Conservation (phyloP, 2,113 vertebrate species). For the Parus major region DNA sequence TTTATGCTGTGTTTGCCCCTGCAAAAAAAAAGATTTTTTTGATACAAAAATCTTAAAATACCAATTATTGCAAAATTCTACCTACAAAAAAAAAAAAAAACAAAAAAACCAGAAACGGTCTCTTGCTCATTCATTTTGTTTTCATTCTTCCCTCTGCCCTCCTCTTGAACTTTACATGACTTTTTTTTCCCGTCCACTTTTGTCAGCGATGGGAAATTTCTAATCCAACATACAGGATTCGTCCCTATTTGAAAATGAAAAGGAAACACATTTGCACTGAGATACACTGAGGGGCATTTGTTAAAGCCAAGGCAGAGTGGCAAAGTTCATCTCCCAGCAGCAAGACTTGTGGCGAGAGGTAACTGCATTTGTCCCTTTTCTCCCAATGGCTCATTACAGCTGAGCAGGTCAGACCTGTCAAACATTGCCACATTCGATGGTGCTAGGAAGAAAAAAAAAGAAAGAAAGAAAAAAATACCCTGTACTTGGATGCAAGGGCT, state of each 20-base stretch:
- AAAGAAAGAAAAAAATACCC: background rate
- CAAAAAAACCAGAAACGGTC: background rate
- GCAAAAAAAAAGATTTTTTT: background rate
- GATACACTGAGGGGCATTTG: constrained; percentile 59
- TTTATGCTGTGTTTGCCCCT: background rate
- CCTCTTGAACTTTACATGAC: constrained; percentile 63
- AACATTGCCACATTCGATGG: background rate
- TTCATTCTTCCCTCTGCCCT: constrained; percentile 59
- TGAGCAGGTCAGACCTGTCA: constrained; percentile 60
- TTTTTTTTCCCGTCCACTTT: constrained; percentile 39
- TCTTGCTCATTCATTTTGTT: constrained; percentile 28
- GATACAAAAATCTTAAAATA: background rate
- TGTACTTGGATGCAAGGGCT: constrained; percentile 15
- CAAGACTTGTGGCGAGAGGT: constrained; percentile 28
- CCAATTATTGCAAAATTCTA: background rate
- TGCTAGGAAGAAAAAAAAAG: background rate
- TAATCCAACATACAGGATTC: constrained; percentile 64
- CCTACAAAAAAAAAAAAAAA: background rate
- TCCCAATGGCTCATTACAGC: constrained; percentile 8
- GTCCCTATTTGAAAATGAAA: constrained; percentile 69
- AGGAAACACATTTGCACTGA: constrained; percentile 65
- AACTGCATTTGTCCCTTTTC: constrained; percentile 58
- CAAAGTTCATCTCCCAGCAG: constrained; percentile 68
- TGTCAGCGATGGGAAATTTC: constrained; percentile 65
- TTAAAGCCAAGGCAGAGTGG: constrained; percentile 59